Evolutionary conservation across 1,140 invertebrate genomes (phyloP).

Genomic region (Phocides pigmalion): DNA sequence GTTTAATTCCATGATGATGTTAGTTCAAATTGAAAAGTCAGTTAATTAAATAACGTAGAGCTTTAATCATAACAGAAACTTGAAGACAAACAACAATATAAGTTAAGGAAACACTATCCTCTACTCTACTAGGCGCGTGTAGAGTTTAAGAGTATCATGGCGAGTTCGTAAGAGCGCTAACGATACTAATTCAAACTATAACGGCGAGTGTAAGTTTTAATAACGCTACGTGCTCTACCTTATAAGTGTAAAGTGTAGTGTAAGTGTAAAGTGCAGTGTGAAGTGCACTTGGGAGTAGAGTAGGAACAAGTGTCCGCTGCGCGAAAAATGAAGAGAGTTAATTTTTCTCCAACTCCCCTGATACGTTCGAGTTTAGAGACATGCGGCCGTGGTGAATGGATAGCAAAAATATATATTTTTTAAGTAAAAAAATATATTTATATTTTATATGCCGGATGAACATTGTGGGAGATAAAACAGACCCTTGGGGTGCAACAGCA

Average conservation of each 20-base stretch:
- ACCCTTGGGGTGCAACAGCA: no score
- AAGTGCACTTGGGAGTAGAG: conserved; percentile 6
- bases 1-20: no score
- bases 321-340: conserved; percentile 17
- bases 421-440: no score
- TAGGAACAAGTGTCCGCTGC: conserved; percentile 13
- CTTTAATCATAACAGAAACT: conserved; percentile 14
- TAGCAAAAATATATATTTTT: no score
- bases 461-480: no score
- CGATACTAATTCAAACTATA: conserved; percentile 30
- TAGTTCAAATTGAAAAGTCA: no score
- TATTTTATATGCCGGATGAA: no score
- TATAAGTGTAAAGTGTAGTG: conserved; percentile 19
- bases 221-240: conserved; percentile 23
- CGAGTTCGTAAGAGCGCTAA: conserved; percentile 24
- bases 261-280: conserved; percentile 2
- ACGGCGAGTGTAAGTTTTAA: conserved; percentile 22
- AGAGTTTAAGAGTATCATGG: conserved; percentile 17
- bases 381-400: background rate
- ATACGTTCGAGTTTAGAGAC: conserved; percentile 12
- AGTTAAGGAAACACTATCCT: conserved; percentile 25
- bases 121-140: conserved; percentile 12
- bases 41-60: background rate
- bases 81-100: conserved; percentile 20
- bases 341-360: conserved; percentile 7